phyloP scores from a whole-genome alignment of 1,140 invertebrate species.

The Heliconius himera region DNA sequence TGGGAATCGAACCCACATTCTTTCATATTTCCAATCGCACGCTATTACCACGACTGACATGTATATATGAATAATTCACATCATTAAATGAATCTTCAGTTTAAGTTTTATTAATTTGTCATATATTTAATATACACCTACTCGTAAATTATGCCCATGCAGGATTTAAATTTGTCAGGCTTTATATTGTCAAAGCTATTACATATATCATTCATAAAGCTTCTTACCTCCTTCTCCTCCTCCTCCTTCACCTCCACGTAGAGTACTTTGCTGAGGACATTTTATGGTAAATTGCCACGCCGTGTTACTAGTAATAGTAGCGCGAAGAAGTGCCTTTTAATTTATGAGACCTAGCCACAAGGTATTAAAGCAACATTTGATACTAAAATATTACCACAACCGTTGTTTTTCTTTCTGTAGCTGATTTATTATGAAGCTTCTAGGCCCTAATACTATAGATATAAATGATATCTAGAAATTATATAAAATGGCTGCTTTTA shows the following conservation, averaged over 20 bases:
- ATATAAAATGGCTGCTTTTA: neutral
- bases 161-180: neutral
- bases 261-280: neutral
- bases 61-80: no score
- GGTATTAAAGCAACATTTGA: no score
- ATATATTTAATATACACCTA: no score
- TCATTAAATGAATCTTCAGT: no score
- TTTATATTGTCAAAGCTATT: conserved; percentile 1
- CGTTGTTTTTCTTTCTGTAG: no score
- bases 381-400: no score
- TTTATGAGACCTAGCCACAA: neutral
- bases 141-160: no score
- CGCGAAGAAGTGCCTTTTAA: neutral
- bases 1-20: no score
- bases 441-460: neutral
- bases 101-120: no score
- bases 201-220: neutral
- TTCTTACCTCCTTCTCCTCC: neutral
- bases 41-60: no score
- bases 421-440: neutral
- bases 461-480: neutral
- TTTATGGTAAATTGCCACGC: neutral
- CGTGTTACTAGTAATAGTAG: neutral
- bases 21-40: no score
- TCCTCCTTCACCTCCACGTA: neutral